Evolutionary conservation across 2,888 invertebrate genomes (phyloP), one percentile per base, ranked within the genome.

Genomic region (Onthophagus sagittarius): DNA sequence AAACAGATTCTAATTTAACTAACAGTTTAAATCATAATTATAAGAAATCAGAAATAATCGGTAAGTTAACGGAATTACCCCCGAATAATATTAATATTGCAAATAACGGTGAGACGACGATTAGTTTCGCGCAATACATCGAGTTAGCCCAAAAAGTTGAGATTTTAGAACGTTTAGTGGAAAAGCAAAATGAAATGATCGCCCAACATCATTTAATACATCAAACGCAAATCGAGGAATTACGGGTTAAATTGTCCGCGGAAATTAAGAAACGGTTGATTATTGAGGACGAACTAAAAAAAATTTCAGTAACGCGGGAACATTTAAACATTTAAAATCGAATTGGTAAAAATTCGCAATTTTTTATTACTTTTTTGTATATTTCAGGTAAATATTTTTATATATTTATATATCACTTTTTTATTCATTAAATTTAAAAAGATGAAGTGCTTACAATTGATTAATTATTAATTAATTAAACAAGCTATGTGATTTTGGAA

Each of bases 221-320:
- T 84, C 89, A 87, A 77, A 86, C 88, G 53, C 88, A 90, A 76
- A 88, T 93, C 73, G 91, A 91, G 74, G 92, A 92, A 69, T 84
- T 93, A 77, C 86, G 87, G 75, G 86, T 85, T 62, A 89, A 89
- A 80, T 83, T 93, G 71, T 88, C 88, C 70, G 85, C 88, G 70
- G 93, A 93, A 83, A 86, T 87, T 0, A 91, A 91, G 76, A 89
- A 89, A 82, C 88, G 93, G 62, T 87, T 88, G 78, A 84, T 89
- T 74, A 82, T 93, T 76, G 91, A 93, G 78, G 86, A 87, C 64
- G 90, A 92, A 83, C 84, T 93, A 73, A 92, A 92, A 78, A 93
- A 92, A 83, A 86, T 93, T 75, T 89, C 90, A 4, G 2, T 53
- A 53, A 53, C 39, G 39, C 39, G 39, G 11, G 39, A 53, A 53